Conservation (phyloP, 1,140 invertebrate species). For the Cydia strobilella region DNA sequence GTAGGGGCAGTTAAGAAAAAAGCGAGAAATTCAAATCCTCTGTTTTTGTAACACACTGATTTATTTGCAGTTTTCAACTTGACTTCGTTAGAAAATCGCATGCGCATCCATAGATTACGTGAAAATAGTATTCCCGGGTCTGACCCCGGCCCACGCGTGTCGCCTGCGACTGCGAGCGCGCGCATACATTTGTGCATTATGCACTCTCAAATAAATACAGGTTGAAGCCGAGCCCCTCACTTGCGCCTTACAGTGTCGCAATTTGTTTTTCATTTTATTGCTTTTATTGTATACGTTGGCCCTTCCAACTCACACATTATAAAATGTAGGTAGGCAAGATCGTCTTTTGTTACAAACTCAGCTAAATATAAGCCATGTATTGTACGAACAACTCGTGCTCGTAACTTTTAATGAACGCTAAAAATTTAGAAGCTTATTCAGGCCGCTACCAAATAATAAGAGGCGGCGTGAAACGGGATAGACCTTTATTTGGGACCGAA, state of each 20-base stretch:
- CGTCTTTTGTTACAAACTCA: background rate
- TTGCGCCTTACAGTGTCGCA: constrained; percentile 20
- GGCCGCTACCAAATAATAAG: constrained; percentile 42
- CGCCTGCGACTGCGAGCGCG: constrained; percentile 39
- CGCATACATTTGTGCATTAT: constrained; percentile 50
- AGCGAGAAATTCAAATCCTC: too few species aligned
- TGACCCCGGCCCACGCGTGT: constrained; percentile 45
- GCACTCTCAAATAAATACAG: constrained; percentile 38
- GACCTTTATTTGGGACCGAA: constrained; percentile 51
- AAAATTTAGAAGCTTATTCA: constrained; percentile 53
- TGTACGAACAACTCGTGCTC: background rate
- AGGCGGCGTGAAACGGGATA: constrained; percentile 33
- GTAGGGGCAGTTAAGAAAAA: too few species aligned
- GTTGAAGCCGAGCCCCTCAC: constrained; percentile 21
- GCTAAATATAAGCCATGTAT: background rate
- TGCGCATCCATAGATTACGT: constrained; percentile 10
- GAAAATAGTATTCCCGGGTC: background rate
- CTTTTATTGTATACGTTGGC: constrained; percentile 1
- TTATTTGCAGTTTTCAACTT: too few species aligned
- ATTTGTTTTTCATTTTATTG: constrained; percentile 17
- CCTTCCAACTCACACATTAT: background rate
- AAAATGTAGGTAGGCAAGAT: background rate
- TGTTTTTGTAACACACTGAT: too few species aligned
- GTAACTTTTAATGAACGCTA: constrained; percentile 54
- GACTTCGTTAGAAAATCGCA: background rate